Conservation (phyloP, 2,888 invertebrate genomes). For the Autographa pulchrina region DNA sequence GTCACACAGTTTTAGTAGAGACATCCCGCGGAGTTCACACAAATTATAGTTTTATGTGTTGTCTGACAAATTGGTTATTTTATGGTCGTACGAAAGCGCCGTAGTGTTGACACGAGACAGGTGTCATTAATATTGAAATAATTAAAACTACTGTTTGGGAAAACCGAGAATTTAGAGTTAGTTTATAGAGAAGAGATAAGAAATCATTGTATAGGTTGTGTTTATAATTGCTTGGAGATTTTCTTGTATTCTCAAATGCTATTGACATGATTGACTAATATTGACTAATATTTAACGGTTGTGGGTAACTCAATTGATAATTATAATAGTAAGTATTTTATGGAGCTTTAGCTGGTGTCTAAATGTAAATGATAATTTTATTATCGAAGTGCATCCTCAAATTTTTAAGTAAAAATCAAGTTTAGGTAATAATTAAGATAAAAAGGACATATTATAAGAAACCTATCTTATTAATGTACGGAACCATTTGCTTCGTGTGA, state of each 20-base stretch:
- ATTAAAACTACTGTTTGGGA: constrained; percentile 47
- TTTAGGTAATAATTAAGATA: no score
- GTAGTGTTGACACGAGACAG: constrained; percentile 47
- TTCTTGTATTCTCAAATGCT: no score
- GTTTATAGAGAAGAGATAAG: neutral
- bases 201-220: neutral
- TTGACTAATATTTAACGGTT: no score
- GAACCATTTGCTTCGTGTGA: neutral
- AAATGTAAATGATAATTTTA: no score
- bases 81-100: constrained; percentile 57
- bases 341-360: no score
- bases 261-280: no score
- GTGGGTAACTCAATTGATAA: no score
- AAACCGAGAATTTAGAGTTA: constrained; percentile 19
- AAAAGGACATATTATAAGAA: no score
- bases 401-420: no score
- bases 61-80: constrained; percentile 81
- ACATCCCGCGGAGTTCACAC: constrained; percentile 61
- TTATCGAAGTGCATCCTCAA: no score
- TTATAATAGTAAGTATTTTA: no score
- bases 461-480: neutral
- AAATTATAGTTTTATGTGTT: constrained; percentile 76
- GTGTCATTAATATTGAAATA: constrained; percentile 44
- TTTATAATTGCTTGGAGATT: no score
- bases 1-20: constrained; percentile 25